Evolutionary conservation across 2,888 invertebrate species (phyloP).

Genomic region (Petrolisthes manimaculis): DNA sequence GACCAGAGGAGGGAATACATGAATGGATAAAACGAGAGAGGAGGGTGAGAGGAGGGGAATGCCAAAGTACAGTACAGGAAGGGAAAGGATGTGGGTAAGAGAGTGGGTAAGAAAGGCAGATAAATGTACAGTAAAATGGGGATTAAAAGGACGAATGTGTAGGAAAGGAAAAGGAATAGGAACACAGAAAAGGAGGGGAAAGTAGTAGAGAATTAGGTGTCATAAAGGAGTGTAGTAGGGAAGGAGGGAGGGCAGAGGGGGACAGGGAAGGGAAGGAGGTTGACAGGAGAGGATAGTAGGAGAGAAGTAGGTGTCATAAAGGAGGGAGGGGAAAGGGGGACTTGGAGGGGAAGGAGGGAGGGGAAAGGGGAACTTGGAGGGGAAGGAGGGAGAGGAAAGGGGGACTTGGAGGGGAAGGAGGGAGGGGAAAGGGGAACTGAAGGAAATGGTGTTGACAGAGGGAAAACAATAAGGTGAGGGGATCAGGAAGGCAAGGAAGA

Average conservation of each 20-base stretch:
- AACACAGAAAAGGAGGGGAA: constrained; percentile 1
- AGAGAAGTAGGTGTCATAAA: background rate
- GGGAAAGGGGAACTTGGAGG: background rate
- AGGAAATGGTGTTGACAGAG: background rate
- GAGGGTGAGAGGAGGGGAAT: background rate
- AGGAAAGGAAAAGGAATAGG: background rate
- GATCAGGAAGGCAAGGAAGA: background rate
- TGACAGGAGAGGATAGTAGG: background rate
- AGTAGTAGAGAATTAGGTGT: background rate
- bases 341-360: background rate
- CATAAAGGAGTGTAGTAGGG: background rate
- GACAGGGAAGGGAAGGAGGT: background rate
- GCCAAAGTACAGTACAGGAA: background rate
- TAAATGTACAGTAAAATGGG: background rate
- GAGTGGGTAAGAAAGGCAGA: background rate
- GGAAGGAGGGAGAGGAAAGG: background rate
- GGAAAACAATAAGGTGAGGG: background rate
- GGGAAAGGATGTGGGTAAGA: background rate
- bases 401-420: background rate
- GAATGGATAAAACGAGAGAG: background rate
- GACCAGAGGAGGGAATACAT: background rate
- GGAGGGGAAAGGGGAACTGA: background rate
- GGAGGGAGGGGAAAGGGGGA: background rate
- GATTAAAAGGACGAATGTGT: background rate
- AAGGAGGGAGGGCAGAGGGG: background rate